Evolutionary conservation across 2,888 invertebrate species (phyloP).

Genomic region (Drepana falcataria): DNA sequence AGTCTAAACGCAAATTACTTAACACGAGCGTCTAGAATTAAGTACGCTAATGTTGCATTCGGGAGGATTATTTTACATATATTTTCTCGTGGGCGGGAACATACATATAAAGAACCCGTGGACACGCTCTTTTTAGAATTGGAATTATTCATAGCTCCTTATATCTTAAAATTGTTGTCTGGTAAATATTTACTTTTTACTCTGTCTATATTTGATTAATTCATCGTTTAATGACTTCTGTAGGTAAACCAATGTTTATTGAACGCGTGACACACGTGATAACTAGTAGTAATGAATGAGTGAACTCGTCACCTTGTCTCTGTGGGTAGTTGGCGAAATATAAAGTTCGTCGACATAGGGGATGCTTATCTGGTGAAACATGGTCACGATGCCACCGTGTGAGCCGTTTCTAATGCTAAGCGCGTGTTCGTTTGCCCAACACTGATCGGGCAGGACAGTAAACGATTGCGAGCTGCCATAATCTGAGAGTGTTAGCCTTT

Average conservation of each 20-base stretch:
- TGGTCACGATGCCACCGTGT: neutral
- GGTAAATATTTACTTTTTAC: too few species aligned
- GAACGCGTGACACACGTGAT: neutral
- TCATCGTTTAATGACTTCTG: neutral
- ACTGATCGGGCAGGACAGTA: neutral
- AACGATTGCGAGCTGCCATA: neutral
- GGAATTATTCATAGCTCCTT: too few species aligned
- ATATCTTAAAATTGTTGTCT: too few species aligned
- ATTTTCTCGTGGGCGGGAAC: too few species aligned
- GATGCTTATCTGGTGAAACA: neutral
- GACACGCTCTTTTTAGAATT: too few species aligned
- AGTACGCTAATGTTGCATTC: neutral
- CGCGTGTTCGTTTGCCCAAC: neutral
- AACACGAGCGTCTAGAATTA: neutral
- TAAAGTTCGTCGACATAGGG: slow-evolving; percentile 13
- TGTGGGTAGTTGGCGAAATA: slow-evolving; percentile 5
- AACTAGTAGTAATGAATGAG: slow-evolving; percentile 5
- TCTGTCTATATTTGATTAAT: too few species aligned
- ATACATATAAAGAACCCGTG: too few species aligned
- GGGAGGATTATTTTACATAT: too few species aligned
- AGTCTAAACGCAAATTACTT: slow-evolving; percentile 10
- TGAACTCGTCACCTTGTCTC: slow-evolving; percentile 22
- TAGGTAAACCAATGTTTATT: neutral
- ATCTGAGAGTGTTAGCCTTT: neutral
- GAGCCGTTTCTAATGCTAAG: neutral